phyloP scores from a whole-genome alignment of 2,888 invertebrate species.

The Megalurothrips usitatus region DNA sequence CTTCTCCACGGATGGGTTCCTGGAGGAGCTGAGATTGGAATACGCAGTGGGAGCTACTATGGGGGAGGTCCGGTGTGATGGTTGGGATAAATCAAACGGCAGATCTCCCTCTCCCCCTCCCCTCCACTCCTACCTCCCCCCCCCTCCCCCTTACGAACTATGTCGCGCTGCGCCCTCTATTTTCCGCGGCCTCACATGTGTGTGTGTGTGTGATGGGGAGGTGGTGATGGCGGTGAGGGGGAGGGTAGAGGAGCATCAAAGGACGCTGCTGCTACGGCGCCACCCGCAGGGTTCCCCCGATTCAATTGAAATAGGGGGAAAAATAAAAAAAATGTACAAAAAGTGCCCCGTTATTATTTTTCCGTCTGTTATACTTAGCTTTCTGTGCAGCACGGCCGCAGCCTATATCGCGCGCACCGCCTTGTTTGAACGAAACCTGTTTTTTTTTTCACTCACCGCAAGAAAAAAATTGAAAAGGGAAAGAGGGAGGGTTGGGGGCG shows the following conservation, averaged over 20 bases:
- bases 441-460: no score
- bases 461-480: no score
- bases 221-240: no score
- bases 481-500: no score
- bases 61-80: constrained; percentile 20
- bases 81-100: constrained; percentile 9
- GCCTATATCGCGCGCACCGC: background rate
- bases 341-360: background rate
- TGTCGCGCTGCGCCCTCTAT: background rate
- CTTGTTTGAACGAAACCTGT: background rate
- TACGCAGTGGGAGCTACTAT: background rate
- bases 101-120: background rate
- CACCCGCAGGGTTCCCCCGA: no score
- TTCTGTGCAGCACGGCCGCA: background rate
- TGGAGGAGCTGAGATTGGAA: background rate
- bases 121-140: background rate
- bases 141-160: background rate
- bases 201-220: no score
- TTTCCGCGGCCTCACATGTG: no score
- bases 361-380: background rate
- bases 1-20: background rate
- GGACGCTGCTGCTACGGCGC: no score
- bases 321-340: no score
- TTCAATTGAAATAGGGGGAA: no score
- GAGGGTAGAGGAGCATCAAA: no score